Evolutionary conservation across 1,140 invertebrate species (phyloP).

Genomic region (Ips nitidus): DNA sequence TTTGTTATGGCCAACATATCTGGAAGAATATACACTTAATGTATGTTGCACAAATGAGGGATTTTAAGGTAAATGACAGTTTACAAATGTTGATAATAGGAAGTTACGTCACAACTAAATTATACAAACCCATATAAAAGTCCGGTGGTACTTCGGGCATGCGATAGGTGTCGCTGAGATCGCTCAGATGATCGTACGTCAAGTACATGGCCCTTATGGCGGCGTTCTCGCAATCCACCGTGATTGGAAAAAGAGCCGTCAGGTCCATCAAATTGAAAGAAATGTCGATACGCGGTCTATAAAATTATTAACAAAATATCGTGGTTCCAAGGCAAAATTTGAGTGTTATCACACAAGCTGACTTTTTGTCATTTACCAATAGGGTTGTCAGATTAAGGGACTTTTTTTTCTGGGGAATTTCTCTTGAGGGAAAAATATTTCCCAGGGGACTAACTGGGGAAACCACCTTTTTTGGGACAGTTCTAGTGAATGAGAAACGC

Average conservation of each 20-base stretch:
- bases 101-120: neutral
- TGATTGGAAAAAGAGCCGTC: slow-evolving; percentile 57
- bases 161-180: slow-evolving; percentile 53
- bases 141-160: slow-evolving; percentile 42
- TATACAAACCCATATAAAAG: slow-evolving; percentile 32
- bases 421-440: no score
- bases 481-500: no score
- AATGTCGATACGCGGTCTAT: slow-evolving; percentile 56
- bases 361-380: no score
- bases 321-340: no score
- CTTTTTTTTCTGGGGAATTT: no score
- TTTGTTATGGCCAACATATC: slow-evolving; percentile 35
- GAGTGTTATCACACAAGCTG: no score
- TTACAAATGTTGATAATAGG: neutral
- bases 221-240: slow-evolving; percentile 54
- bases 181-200: slow-evolving; percentile 63
- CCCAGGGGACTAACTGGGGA: no score
- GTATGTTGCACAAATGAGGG: neutral
- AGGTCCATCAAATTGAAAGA: slow-evolving; percentile 60
- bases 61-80: slow-evolving; percentile 1
- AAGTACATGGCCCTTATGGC: slow-evolving; percentile 62
- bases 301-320: neutral
- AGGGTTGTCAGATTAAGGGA: no score
- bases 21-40: slow-evolving; percentile 21
- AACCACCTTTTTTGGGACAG: no score